Percentiles rank a stretch among this genome's conserved stretches.
These are phyloP conservation scores for Acanthaster planci DNA, from an alignment of 35 echinoderm and acorn worm genomes.

Conservation along the genomic window DNA sequence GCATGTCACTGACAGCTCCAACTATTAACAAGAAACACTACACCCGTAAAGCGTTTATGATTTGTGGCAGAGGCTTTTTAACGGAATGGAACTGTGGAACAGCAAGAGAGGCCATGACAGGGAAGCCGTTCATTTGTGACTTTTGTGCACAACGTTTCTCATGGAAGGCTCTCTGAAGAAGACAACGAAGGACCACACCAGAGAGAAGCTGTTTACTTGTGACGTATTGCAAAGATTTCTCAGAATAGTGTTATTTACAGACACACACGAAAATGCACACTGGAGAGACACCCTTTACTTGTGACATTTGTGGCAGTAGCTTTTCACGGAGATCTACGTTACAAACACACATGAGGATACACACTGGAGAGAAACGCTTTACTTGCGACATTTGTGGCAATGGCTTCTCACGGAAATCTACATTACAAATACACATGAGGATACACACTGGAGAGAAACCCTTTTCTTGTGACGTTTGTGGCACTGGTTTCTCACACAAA, in stretches of 20 bases:
- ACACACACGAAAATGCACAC: conserved; percentile 70
- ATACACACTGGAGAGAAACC: conserved; percentile 32
- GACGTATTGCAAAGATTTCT: conserved; percentile 59
- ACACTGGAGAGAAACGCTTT: conserved; percentile 74
- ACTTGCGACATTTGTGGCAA: conserved; percentile 60
- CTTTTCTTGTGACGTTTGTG: conserved; percentile 63
- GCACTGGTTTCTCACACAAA: conserved; percentile 34
- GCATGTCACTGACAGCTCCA: too few relatives aligned
- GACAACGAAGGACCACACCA: conserved; percentile 43
- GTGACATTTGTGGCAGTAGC: conserved; percentile 51
- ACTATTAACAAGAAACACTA: too few relatives aligned
- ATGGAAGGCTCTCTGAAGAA: not conserved
- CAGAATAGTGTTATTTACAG: conserved; percentile 26
- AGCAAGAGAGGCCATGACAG: too few relatives aligned
- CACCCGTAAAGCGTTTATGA: too few relatives aligned
- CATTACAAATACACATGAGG: not conserved
- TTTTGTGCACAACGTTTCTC: conserved; percentile 51
- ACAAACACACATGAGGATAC: conserved; percentile 58
- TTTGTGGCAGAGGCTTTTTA: too few relatives aligned
- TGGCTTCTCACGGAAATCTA: conserved; percentile 35
- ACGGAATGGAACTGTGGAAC: too few relatives aligned
- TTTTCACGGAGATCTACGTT: conserved; percentile 62
- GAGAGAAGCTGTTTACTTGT: conserved; percentile 18
- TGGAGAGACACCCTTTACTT: conserved; percentile 56
- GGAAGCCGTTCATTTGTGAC: conserved; percentile 58